Percentiles rank a stretch among this genome's conserved stretches.
Conservation (phyloP, 92 coral and sea anemone genomes). For the Zoanthus sansibaricus region DNA sequence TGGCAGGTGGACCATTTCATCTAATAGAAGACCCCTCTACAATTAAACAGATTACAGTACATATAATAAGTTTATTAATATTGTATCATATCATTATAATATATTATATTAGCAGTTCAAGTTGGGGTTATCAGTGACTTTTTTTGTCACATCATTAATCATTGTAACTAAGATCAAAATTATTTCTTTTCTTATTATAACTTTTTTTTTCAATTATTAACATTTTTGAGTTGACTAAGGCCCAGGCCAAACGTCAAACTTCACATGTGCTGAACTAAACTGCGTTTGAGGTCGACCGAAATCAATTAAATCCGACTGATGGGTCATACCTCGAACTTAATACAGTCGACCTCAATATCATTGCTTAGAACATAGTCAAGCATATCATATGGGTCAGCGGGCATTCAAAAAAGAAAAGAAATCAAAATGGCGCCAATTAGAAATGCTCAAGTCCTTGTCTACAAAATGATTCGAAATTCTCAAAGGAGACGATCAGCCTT, state of each 20-base stretch:
- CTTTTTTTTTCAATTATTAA: no score
- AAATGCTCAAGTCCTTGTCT: background rate
- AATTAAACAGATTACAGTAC: no score
- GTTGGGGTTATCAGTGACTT: no score
- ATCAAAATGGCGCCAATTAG: slow-evolving; percentile 1
- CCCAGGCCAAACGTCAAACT: background rate
- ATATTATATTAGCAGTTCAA: no score
- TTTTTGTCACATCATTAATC: no score
- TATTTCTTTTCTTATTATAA: no score
- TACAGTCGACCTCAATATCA: background rate
- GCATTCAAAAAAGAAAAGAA: background rate
- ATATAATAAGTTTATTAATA: no score
- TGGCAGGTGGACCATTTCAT: no score
- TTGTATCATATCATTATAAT: no score
- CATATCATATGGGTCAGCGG: background rate
- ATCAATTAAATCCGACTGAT: background rate
- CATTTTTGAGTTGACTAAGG: no score
- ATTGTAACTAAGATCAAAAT: no score
- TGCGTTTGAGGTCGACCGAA: background rate
- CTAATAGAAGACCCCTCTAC: no score
- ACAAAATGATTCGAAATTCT: background rate
- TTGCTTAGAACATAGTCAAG: background rate
- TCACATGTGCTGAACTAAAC: background rate
- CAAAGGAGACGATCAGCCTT: slow-evolving; percentile 17
- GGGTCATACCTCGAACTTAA: background rate